A percentile compares a stretch with the other conserved stretches of the same genome.
Evolutionary conservation across 2,888 invertebrate species (phyloP).

Genomic region (Lasioglossum pauxillum): DNA sequence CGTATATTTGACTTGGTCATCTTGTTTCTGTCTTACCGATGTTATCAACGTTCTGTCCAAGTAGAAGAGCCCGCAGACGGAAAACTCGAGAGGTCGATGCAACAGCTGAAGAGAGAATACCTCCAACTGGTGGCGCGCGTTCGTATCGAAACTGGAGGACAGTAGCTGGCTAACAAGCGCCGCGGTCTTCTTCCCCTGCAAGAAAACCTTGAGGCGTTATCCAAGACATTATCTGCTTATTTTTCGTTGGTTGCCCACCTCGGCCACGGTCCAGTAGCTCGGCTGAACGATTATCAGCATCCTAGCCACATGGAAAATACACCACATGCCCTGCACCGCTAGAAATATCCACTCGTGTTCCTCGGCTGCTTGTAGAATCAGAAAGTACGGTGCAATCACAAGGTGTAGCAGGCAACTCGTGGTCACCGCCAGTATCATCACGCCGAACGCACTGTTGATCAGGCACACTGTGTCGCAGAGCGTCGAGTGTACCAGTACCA

Average conservation of each 20-base stretch:
- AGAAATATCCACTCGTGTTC: conserved; percentile 85
- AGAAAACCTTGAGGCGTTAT: not conserved
- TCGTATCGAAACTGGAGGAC: conserved; percentile 73
- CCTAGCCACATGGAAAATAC: conserved; percentile 85
- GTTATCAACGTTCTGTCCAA: conserved; percentile 86
- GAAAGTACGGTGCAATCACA: conserved; percentile 87
- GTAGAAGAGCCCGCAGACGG: conserved; percentile 87
- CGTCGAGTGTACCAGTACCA: conserved; percentile 85
- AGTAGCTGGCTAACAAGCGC: conserved; percentile 85
- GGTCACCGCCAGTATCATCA: conserved; percentile 86
- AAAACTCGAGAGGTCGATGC: conserved; percentile 86
- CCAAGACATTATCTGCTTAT: not conserved
- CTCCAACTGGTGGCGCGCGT: conserved; percentile 85
- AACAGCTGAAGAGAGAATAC: conserved; percentile 87
- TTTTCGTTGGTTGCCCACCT: conserved; percentile 74
- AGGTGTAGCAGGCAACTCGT: conserved; percentile 87
- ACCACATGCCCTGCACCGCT: conserved; percentile 87
- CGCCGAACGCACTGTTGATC: conserved; percentile 86
- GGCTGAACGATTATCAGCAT: conserved; percentile 87
- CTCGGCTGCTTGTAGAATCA: conserved; percentile 86
- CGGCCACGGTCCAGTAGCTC: conserved; percentile 86
- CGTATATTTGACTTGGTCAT: not conserved
- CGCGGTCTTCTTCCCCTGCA: conserved; percentile 84
- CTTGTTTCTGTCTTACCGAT: conserved; percentile 82
- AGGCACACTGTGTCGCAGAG: conserved; percentile 86